These are phyloP conservation scores for Holacanthus passer DNA, from an alignment of 2,113 vertebrate species.

Conservation along the genomic window DNA sequence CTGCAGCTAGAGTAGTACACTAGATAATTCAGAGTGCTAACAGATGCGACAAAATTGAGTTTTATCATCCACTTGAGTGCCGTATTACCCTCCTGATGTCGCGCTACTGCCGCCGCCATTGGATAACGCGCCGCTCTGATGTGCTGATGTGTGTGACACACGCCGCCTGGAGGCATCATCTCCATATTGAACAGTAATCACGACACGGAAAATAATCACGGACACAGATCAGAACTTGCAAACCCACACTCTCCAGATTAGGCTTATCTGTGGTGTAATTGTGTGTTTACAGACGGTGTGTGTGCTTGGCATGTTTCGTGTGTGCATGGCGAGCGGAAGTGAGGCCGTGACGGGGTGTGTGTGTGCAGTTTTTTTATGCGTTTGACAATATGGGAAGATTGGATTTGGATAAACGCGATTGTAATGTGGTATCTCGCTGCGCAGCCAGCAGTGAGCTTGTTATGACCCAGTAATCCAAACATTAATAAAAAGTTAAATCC, in stretches of 20 bases:
- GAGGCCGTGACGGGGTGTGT: background rate
- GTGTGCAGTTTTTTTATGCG: conserved; percentile 16
- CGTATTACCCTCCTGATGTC: conserved; percentile 39
- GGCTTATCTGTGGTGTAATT: conserved; percentile 30
- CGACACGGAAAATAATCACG: conserved; percentile 9
- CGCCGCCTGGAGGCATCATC: conserved; percentile 26
- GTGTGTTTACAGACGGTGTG: conserved; percentile 24
- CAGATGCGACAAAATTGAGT: conserved; percentile 47
- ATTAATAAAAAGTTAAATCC: conserved; percentile 65
- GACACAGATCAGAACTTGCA: conserved; percentile 2
- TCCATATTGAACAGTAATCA: conserved; percentile 50
- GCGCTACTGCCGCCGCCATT: conserved; percentile 3
- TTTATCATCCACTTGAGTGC: conserved; percentile 39
- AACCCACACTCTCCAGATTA: conserved; percentile 18
- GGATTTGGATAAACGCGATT: conserved; percentile 48
- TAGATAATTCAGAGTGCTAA: conserved; percentile 52
- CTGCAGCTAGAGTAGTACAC: conserved; percentile 52
- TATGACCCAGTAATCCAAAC: conserved; percentile 66
- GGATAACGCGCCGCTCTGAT: conserved; percentile 30
- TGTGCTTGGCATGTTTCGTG: conserved; percentile 4
- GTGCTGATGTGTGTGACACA: conserved; percentile 21
- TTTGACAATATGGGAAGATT: conserved; percentile 22
- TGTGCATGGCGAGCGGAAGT: conserved; percentile 9
- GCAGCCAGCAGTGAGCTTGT: conserved; percentile 51
- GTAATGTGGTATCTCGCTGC: conserved; percentile 34